Conservation (phyloP, 2,797 vertebrate genomes). For the Parauchenoglanis ngamensis region DNA sequence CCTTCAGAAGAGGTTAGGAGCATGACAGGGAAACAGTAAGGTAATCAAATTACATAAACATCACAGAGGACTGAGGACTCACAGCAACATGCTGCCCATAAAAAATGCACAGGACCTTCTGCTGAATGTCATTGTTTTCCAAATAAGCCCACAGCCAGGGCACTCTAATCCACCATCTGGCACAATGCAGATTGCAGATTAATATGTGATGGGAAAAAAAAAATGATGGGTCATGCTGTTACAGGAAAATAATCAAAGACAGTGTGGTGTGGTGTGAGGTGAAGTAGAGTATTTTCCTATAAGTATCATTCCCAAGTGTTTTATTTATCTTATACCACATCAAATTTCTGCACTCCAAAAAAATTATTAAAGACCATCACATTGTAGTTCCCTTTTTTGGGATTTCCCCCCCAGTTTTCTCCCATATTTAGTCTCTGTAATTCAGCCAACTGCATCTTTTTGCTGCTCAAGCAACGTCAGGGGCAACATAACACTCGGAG, state of each 20-base stretch:
- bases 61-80: slow-evolving; percentile 49
- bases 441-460: no score
- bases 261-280: background rate
- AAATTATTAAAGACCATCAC: background rate
- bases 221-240: slow-evolving; percentile 6
- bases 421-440: no score
- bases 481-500: no score
- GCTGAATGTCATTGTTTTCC: slow-evolving; percentile 54
- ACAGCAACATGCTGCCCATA: slow-evolving; percentile 60
- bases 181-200: slow-evolving; percentile 25
- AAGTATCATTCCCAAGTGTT: background rate
- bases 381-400: background rate
- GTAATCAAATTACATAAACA: slow-evolving; percentile 58
- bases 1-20: slow-evolving; percentile 51
- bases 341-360: background rate
- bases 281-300: background rate
- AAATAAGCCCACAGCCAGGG: slow-evolving; percentile 41
- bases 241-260: background rate
- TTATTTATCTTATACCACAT: background rate
- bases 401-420: no score
- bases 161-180: slow-evolving; percentile 50
- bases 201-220: slow-evolving; percentile 17
- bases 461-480: no score
- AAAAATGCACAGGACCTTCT: slow-evolving; percentile 65
- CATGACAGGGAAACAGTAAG: slow-evolving; percentile 37